phyloP scores from a whole-genome alignment of 2,888 invertebrate genomes.

The Autographa gamma region DNA sequence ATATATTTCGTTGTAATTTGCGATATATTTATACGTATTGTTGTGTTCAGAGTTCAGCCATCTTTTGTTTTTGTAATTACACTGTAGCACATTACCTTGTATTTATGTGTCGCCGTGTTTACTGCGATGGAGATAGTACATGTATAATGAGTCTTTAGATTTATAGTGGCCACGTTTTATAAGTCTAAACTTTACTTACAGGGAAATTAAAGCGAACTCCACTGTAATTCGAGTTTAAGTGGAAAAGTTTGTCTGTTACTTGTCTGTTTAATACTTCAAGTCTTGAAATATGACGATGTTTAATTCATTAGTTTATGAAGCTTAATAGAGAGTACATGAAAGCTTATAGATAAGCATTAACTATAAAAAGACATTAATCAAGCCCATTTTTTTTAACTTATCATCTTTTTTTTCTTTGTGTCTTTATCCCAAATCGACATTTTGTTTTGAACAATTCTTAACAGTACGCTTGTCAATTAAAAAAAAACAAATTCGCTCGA shows the following conservation, averaged over 20 bases:
- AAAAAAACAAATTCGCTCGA: neutral
- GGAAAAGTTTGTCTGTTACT: neutral
- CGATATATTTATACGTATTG: conserved; percentile 8
- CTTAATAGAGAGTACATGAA: too few relatives aligned
- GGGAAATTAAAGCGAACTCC: conserved; percentile 34
- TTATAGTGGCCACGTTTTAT: conserved; percentile 16
- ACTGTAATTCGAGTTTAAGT: conserved; percentile 8
- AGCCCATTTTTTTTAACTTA: too few relatives aligned
- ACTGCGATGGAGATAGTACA: conserved; percentile 46
- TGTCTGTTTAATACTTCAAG: too few relatives aligned
- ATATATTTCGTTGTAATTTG: conserved; percentile 25
- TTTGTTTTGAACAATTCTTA: neutral
- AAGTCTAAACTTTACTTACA: conserved; percentile 11
- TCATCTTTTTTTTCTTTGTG: too few relatives aligned
- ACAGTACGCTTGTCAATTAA: neutral
- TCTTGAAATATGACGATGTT: too few relatives aligned
- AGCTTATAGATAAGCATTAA: too few relatives aligned
- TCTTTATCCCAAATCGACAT: too few relatives aligned
- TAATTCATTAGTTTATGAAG: too few relatives aligned
- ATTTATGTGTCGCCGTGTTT: conserved; percentile 34
- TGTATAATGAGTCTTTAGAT: conserved; percentile 33
- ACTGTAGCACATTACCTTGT: conserved; percentile 19
- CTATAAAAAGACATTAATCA: too few relatives aligned
- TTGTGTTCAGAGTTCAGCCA: conserved; percentile 1
- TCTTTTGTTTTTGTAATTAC: conserved; percentile 49